Base-by-base conservation (phyloP, 2,113 vertebrate genomes). In the Columba janthina region DNA sequence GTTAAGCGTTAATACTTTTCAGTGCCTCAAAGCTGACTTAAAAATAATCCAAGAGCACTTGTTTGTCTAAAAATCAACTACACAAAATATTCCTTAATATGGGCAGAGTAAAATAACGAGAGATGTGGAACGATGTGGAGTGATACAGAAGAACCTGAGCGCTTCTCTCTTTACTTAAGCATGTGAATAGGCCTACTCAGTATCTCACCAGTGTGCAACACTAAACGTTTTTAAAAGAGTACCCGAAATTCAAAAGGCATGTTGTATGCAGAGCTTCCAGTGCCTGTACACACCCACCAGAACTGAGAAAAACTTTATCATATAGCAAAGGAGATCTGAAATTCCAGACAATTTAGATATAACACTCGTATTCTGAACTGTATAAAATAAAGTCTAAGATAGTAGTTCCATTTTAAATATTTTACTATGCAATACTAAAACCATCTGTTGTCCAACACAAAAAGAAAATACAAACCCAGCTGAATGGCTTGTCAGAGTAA, bases 401-500 rank as follows among this genome's bases (percentile, higher is more conserved):
- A 40, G 40, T 40, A 40, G 40, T 40, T 40, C 40, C 40, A 40
- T 88, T 97, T 95, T 44, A 93, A 85, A 93, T 96, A 91, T 91
- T 96, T 97, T 96, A 97, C 95, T 97, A 94, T 92, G 93, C 90
- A 82, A 89, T 96, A 90, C 94, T 90, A 97, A 97, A 97, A 80
- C 84, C 92, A 91, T 89, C 91, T 83, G 76, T 86, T 64, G 78
- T 84, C 93, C 94, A 96, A 85, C 93, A 95, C 93, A 84, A 91
- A 92, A 90, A 64, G 90, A 89, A 79, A 91, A 90, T 96, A 97
- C 96, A 96, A 97, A 95, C 85, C 86, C 65, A 87, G 60, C 75
- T 29, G 54, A 75, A 72, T 53, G 93, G 91, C 90, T 88, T 70
- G 73, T 91, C 82, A 75, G 88, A 85, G 78, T 57, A 95, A 50